Evolutionary conservation across 2,797 vertebrate genomes (phyloP), one percentile per base, ranked within the genome.

Genomic region (Momotus momota): DNA sequence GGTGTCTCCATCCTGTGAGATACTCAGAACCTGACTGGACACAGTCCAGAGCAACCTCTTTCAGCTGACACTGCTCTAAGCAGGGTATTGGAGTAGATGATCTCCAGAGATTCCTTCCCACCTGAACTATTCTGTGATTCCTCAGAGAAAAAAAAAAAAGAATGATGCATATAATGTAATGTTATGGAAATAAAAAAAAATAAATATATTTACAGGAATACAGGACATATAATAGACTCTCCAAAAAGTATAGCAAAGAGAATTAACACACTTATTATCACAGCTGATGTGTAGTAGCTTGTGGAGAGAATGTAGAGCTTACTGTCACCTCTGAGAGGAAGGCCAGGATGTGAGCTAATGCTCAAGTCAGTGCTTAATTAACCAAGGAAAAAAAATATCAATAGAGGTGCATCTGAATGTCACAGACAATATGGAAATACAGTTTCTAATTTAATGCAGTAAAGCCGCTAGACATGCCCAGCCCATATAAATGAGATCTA

Each of bases 351-450:
- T 91, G 46, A 96, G 77, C 74, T 96, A 94, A 96, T 97, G 93
- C 55, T 93, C 65, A 94, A 86, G 86, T 88, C 88, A 91, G 46
- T 92, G 88, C 94, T 96, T 97, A 97, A 97, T 97, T 97, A 97
- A 97, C 93, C 82, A 96, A 86, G 88, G 94, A 93, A 88, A 88
- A 35, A 54, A 97, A 97, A 96, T 96, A 97, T 96, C 96, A 94
- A 95, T 96, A 96, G 87, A 91, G 73, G 93, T 96, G 81, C 88
- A 95, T 88, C 80, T 95, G 95, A 97, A 97, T 97, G 96, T 97
- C 95, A 96, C 88, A 92, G 93, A 96, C 97, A 96, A 96, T 95
- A 95, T 84, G 92, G 92, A 97, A 97, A 97, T 96, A 93, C 87
- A 65, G 54, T 89, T 94, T 94, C 95, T 96, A 94, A 95, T 96